These are phyloP conservation scores for Nerophis lumbriciformis DNA, from an alignment of 2,113 vertebrate genomes.

Conservation along the genomic window DNA sequence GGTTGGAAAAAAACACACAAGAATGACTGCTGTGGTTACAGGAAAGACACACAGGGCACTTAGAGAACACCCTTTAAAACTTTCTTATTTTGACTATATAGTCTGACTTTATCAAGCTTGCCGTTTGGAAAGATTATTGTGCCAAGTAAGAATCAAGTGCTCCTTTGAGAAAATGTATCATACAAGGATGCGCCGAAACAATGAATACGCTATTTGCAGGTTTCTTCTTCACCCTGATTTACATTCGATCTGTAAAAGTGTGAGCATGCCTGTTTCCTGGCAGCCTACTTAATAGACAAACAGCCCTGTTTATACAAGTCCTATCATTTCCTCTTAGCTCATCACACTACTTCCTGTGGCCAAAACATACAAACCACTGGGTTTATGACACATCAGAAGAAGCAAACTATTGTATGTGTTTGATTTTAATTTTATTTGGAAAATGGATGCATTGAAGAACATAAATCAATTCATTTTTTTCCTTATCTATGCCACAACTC, in stretches of 20 bases:
- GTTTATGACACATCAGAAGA: too few species aligned
- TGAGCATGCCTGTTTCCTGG: slow-evolving; percentile 54
- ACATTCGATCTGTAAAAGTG: slow-evolving; percentile 14
- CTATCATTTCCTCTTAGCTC: slow-evolving; percentile 58
- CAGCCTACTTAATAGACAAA: slow-evolving; percentile 49
- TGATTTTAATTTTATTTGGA: too few species aligned
- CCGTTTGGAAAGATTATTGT: neutral
- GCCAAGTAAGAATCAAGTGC: neutral
- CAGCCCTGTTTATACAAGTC: slow-evolving; percentile 41
- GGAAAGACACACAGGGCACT: slow-evolving; percentile 7
- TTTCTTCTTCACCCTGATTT: neutral
- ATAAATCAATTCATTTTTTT: too few species aligned
- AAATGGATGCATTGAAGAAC: too few species aligned
- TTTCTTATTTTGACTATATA: neutral
- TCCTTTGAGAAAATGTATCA: neutral
- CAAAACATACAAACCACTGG: slow-evolving; percentile 16
- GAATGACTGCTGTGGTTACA: slow-evolving; percentile 27
- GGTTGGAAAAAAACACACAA: slow-evolving; percentile 37
- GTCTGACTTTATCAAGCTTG: neutral
- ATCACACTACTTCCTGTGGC: slow-evolving; percentile 57
- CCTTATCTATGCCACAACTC: too few species aligned
- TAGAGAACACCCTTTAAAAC: neutral
- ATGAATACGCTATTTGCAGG: neutral
- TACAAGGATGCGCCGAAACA: neutral
- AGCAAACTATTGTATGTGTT: too few species aligned